Percentiles rank a stretch among this genome's conserved stretches.
Evolutionary conservation across 2,888 invertebrate species (phyloP).

Genomic region (Tipula vernalis): DNA sequence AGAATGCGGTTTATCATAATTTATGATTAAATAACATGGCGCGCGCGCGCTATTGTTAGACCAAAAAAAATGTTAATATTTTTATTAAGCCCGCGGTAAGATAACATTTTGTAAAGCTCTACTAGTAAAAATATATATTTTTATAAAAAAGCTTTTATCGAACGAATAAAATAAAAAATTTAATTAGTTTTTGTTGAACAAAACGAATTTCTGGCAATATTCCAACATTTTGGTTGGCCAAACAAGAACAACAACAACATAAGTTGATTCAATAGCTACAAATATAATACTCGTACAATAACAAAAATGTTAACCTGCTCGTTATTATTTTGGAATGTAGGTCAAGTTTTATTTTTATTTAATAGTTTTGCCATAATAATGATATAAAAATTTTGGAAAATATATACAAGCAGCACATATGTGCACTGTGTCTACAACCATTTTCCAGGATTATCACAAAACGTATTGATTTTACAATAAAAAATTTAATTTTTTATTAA

Average conservation of each 20-base stretch:
- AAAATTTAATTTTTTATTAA: background rate
- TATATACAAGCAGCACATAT: background rate
- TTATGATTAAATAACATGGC: background rate
- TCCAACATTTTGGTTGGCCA: background rate
- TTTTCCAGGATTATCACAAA: background rate
- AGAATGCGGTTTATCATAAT: background rate
- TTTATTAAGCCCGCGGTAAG: background rate
- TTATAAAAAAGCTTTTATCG: background rate
- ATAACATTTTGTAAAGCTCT: background rate
- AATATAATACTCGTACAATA: too few relatives aligned
- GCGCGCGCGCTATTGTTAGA: background rate
- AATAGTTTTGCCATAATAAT: background rate
- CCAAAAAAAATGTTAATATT: background rate
- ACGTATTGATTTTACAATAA: background rate
- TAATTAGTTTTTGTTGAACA: background rate
- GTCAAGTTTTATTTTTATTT: background rate
- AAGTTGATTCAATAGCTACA: too few relatives aligned
- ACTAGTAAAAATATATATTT: too few relatives aligned
- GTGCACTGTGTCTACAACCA: background rate
- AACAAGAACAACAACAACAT: background rate
- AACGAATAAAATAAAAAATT: background rate
- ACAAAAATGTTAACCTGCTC: background rate
- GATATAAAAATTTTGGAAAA: background rate
- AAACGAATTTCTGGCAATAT: background rate
- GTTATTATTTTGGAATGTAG: background rate